These are phyloP conservation scores for Phoronis australis DNA, from an alignment of 2,888 invertebrate species.

Conservation along the genomic window DNA sequence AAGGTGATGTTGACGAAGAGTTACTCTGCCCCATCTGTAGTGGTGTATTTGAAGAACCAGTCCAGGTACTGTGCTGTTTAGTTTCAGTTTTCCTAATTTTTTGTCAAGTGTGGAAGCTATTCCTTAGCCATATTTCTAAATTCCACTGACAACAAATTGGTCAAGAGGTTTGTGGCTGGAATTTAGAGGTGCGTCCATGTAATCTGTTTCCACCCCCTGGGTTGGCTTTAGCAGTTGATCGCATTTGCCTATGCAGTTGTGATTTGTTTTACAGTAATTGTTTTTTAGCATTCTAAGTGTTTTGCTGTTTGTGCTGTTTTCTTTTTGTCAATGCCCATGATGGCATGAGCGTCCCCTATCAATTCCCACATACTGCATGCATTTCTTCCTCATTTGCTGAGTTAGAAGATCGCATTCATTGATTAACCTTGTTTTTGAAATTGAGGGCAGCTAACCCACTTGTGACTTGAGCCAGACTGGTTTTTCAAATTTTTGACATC, in stretches of 20 bases:
- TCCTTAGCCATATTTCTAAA: no score
- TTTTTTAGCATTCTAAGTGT: no score
- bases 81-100: not conserved
- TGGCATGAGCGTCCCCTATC: not conserved
- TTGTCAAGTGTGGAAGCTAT: not conserved
- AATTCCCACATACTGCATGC: not conserved
- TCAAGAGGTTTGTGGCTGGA: no score
- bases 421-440: not conserved
- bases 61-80: constrained; percentile 74
- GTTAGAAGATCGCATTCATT: not conserved
- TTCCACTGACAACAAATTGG: no score
- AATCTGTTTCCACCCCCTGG: no score
- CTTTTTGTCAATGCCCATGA: not conserved
- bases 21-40: constrained; percentile 94
- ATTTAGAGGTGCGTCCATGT: no score
- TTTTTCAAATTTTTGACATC: not conserved
- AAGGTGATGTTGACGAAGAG: constrained; percentile 95
- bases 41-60: constrained; percentile 87
- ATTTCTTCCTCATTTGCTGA: not conserved
- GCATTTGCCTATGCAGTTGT: no score
- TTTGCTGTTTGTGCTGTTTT: not conserved
- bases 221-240: no score
- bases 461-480: not conserved
- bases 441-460: not conserved
- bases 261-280: no score